Evolutionary conservation across 2,888 invertebrate species (phyloP), one percentile per base, ranked within the genome.

Genomic region (Philereme transversata): DNA sequence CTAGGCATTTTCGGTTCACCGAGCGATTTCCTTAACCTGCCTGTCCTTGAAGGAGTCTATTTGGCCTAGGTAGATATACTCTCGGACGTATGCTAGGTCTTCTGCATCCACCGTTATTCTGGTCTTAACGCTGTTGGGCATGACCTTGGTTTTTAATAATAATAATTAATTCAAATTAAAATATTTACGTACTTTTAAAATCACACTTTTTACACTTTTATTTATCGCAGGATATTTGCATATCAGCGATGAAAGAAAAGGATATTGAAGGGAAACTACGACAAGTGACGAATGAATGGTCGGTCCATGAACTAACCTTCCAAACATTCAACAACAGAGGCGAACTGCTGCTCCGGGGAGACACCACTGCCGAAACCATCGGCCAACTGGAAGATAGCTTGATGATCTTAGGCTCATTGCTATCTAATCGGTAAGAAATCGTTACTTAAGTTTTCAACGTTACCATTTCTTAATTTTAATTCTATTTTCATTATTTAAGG

Each of bases 221-320:
- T 49, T 53, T 10, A 6, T 44, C 53, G 4, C 76, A 96, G 96
- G 99, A 99, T 79, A 98, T 99, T 75, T 99, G 99, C 83, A 99
- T 99, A 83, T 98, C 98, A 45, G 99, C 99, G 0, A 97, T 98
- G 96, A 99, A 99, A 87, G 99, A 99, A 81, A 97, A 98, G 80
- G 99, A 99, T 77, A 99, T 99, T 61, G 99, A 99, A 91, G 98
- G 98, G 0, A 99, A 99, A 84, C 87, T 99, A 60, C 95, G 98
- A 63, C 97, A 97, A 82, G 98, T 99, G 0, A 98, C 98, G 0
- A 97, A 97, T 78, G 99, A 99, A 85, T 99, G 99, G 99, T 97
- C 97, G 0, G 95, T 96, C 0, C 97, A 97, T 77, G 98, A 98
- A 79, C 91, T 99, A 55, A 97, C 97, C 0, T 99, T 99, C 84